Conservation (phyloP, 2,113 vertebrate genomes). For the Varanus komodoensis region DNA sequence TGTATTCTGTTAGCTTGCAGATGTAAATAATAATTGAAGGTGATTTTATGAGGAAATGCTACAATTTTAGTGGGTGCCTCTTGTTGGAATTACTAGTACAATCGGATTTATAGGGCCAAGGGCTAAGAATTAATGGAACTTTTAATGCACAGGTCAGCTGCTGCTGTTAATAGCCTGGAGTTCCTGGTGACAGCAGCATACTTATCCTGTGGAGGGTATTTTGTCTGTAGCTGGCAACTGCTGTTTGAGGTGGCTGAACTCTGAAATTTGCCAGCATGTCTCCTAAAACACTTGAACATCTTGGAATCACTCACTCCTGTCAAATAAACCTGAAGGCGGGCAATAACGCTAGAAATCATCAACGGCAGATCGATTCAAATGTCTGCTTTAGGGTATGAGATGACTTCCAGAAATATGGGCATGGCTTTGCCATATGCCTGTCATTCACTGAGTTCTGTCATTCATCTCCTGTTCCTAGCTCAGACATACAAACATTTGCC, state of each 20-base stretch:
- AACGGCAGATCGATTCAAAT: constrained; percentile 4
- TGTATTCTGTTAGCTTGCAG: neutral
- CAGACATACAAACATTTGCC: neutral
- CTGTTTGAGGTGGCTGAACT: neutral
- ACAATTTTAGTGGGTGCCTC: neutral
- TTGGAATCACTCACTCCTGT: neutral
- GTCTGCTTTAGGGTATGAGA: constrained; percentile 6
- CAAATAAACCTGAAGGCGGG: constrained; percentile 15
- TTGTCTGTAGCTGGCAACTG: neutral
- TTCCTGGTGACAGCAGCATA: neutral
- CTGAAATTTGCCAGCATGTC: neutral
- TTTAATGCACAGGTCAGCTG: neutral
- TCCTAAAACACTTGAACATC: neutral
- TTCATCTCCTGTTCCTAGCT: constrained; percentile 3
- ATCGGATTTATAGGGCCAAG: neutral
- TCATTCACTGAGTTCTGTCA: constrained; percentile 8
- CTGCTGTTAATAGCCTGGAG: neutral
- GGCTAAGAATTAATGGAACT: neutral
- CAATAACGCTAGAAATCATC: neutral
- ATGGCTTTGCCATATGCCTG: constrained; percentile 7
- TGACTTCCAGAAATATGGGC: constrained; percentile 1
- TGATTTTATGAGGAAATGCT: neutral
- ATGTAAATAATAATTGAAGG: neutral
- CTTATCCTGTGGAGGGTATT: neutral
- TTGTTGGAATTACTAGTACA: neutral